phyloP scores from a whole-genome alignment of 2,888 invertebrate genomes.

The Apamea monoglypha region DNA sequence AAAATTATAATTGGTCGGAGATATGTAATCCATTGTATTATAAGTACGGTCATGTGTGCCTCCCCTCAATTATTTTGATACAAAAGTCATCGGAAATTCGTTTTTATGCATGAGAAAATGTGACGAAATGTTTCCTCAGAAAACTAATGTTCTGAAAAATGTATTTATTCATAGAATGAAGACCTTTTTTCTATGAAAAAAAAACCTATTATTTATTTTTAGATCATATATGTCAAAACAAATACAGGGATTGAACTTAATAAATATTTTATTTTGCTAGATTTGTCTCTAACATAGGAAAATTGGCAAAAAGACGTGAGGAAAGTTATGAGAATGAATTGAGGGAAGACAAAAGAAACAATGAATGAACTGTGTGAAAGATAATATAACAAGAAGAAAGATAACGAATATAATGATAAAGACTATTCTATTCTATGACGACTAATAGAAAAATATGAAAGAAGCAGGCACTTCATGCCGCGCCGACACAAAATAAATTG shows the following conservation, averaged over 20 bases:
- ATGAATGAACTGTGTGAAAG: background rate
- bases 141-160: background rate
- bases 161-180: background rate
- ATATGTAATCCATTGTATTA: slow-evolving; percentile 11
- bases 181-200: background rate
- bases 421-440: background rate
- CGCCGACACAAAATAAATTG: background rate
- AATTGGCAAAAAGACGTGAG: too few species aligned
- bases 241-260: background rate
- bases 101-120: slow-evolving; percentile 10
- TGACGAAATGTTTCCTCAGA: background rate
- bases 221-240: background rate
- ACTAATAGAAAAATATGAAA: background rate
- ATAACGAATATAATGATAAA: background rate
- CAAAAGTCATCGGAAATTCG: background rate
- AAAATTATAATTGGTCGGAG: slow-evolving; percentile 33
- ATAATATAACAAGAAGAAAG: too few species aligned
- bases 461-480: too few species aligned
- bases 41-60: background rate
- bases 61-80: slow-evolving; percentile 6
- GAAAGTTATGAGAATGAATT: background rate
- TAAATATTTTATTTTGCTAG: background rate
- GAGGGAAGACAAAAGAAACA: background rate
- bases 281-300: background rate
- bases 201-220: background rate